Base-by-base conservation (phyloP, 1,140 invertebrate genomes). In the Neocloeon triangulifer region DNA sequence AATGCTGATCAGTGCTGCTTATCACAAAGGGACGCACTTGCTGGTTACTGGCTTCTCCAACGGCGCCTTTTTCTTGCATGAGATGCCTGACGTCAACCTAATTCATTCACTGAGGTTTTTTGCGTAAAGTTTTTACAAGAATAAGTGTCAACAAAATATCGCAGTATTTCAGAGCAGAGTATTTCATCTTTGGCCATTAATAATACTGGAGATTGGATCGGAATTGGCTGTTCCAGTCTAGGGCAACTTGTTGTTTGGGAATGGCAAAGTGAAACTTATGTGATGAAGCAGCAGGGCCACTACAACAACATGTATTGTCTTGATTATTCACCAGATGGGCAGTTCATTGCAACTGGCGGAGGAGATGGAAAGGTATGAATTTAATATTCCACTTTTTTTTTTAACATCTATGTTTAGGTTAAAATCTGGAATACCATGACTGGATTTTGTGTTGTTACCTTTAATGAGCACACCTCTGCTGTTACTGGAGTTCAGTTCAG, bases 181-280 rank as follows among this genome's bases (percentile, higher is more conserved):
- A 79, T 96, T 28, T 70, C 73, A 14, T 66, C 79, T 1, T 68
- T 92, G 2, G 52, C 69, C 0, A 62, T 96, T 21, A 96, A 95
- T 47, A 52, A 52, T 7, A 74, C 70, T 12, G 91, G 91, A 0
- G 89, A 97, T 49, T 97, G 91, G 91, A 74, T 98, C 30, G 89
- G 82, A 0, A 47, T 94, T 16, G 88, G 78, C 1, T 88, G 81
- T 47, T 60, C 69, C 1, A 68, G 69, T 22, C 58, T 79, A 2
- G 89, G 88, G 1, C 88, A 96, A 48, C 52, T 98, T 13, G 51
- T 96, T 9, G 89, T 97, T 5, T 97, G 91, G 89, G 92, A 97
- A 57, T 97, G 91, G 91, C 88, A 94, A 54, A 94, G 86, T 65
- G 86, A 97, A 58, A 85, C 84, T n/a, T 95, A 92, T 44, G 73